Evolutionary conservation across 2,113 vertebrate genomes (phyloP).

Genomic region (Salvator merianae): DNA sequence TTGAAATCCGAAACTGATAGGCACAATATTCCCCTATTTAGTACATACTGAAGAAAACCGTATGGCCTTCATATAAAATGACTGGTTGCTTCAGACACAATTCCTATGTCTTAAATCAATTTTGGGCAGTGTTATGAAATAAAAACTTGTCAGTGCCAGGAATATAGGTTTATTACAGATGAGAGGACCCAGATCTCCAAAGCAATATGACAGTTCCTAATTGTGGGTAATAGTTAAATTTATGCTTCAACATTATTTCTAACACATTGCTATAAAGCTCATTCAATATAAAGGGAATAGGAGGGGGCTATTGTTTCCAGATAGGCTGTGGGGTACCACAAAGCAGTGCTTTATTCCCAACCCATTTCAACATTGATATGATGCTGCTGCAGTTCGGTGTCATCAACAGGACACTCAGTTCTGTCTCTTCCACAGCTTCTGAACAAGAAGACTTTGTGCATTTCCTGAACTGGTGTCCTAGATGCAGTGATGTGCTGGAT

Average conservation of each 20-base stretch:
- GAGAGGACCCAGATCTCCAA: not conserved
- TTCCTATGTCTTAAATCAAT: not conserved
- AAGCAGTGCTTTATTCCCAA: too few relatives aligned
- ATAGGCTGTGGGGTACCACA: too few relatives aligned
- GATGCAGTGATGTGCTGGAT: too few relatives aligned
- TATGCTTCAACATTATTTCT: not conserved
- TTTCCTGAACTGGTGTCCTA: too few relatives aligned
- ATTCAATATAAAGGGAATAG: too few relatives aligned
- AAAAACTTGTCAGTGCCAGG: not conserved
- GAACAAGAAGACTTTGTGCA: too few relatives aligned
- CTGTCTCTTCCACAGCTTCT: too few relatives aligned
- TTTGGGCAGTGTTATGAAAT: not conserved
- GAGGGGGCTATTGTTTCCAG: too few relatives aligned
- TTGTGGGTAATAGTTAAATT: not conserved
- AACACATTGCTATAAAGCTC: not conserved
- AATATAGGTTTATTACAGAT: not conserved
- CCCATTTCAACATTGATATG: too few relatives aligned
- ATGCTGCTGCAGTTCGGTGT: too few relatives aligned
- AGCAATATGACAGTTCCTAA: not conserved
- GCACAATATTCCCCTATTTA: not conserved
- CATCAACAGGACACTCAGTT: too few relatives aligned
- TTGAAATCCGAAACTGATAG: not conserved
- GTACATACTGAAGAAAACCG: not conserved
- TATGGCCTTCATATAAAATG: not conserved
- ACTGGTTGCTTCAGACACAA: not conserved